Base-by-base conservation (phyloP, 2,888 invertebrate species). In the Hemaris fuciformis region DNA sequence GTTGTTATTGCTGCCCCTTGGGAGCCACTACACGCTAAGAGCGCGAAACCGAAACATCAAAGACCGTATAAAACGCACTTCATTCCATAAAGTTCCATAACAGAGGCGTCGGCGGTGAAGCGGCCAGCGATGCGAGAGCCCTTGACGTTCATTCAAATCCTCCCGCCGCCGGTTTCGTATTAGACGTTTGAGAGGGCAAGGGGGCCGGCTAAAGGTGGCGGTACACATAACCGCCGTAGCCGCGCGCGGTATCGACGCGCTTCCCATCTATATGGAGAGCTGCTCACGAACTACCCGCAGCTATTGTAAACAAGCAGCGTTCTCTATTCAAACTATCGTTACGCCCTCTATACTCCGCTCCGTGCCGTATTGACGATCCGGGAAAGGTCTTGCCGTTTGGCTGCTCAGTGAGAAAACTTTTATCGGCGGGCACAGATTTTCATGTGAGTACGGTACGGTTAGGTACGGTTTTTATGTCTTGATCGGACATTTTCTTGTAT, bases 231-330 rank as follows among this genome's bases (percentile, higher is more conserved):
- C 81, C 79, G 80, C 79, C 81, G 76, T 76, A 79, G 80, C 81
- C 81, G 77, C 81, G 80, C 82, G 77, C 82, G 75, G 83, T 85
- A 88, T 88, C 85, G 84, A 84, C 83, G 85, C 83, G 80, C 80
- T 85, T 84, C 82, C 82, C 85, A 88, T 89, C 88, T 89, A 87
- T 88, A 89, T 88, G 82, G 85, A 87, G 88, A 87, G 83, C 80
- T 81, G 83, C 83, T 88, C 89, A 89, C 88, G 88, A 88, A 87
- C 83, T 87, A 89, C 90, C 87, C 86, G 86, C 85, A 88, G 89
- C 87, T 84, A 89, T 89, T 88, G 87, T 89, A 89, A 89, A 89
- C 88, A 90, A 89, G 87, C 84, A 83, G 80, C 82, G 83, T 85
- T 87, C 83, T 85, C 84, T 88, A 89, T 89, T 89, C 87, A 87